Evolutionary conservation across 2,797 vertebrate species (phyloP).

Genomic region (Balearica regulorum): DNA sequence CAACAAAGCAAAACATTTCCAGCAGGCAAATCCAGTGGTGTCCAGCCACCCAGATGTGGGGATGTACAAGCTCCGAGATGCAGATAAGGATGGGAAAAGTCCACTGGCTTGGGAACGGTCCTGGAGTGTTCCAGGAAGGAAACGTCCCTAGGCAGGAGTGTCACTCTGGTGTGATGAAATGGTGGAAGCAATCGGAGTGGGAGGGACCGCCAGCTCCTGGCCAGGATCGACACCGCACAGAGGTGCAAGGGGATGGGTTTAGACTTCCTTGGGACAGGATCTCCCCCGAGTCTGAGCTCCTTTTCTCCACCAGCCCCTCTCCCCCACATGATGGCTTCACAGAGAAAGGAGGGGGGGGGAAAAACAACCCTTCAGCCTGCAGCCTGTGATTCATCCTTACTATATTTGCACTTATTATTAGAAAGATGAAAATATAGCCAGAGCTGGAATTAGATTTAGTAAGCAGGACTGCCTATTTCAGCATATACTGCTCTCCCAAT

Average conservation of each 20-base stretch:
- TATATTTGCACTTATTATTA: conserved; percentile 63
- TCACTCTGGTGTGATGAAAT: background rate
- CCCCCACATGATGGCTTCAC: background rate
- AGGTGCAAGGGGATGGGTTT: background rate
- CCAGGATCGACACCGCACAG: rapidly evolving
- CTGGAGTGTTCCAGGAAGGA: background rate
- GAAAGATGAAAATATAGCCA: conserved; percentile 59
- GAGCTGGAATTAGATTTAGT: conserved; percentile 57
- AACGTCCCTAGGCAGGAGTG: background rate
- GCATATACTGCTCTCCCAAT: background rate
- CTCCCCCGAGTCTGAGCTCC: background rate
- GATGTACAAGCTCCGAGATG: background rate
- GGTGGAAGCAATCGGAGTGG: background rate
- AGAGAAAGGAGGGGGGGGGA: background rate
- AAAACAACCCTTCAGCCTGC: background rate
- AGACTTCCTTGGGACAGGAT: background rate
- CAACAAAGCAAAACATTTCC: conserved; percentile 14
- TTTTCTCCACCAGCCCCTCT: background rate
- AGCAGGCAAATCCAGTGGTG: conserved; percentile 4
- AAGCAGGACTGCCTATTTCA: conserved; percentile 53
- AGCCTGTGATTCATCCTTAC: conserved; percentile 63
- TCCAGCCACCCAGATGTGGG: background rate
- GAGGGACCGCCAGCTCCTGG: background rate
- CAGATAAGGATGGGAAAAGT: background rate
- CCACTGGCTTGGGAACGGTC: background rate